Evolutionary conservation across 2,113 vertebrate genomes (phyloP).

Genomic region (Tylochromis polylepis): DNA sequence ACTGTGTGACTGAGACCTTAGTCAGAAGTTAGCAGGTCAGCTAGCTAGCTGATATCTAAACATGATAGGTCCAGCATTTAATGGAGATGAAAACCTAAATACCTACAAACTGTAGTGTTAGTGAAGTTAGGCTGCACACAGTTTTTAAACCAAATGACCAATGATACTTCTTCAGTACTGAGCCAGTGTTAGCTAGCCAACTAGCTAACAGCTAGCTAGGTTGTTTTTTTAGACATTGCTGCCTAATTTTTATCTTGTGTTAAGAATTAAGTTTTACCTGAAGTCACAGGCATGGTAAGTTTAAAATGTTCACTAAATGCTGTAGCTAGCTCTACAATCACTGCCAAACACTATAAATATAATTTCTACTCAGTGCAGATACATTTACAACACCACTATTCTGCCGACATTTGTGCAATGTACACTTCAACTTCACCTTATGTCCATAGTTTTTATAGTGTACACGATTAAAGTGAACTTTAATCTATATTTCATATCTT

Average conservation of each 20-base stretch:
- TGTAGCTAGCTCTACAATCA: not conserved
- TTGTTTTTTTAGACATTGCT: not conserved
- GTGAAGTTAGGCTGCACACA: not conserved
- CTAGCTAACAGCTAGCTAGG: not conserved
- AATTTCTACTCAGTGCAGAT: not conserved
- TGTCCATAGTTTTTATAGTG: not conserved
- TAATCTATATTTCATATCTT: not conserved
- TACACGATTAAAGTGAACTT: not conserved
- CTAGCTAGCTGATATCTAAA: not conserved
- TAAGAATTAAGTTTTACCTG: not conserved
- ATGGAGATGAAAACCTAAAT: not conserved
- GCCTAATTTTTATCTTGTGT: not conserved
- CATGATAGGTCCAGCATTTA: not conserved
- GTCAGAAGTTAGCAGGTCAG: not conserved
- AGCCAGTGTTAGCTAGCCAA: not conserved
- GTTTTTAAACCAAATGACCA: not conserved
- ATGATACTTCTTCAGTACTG: not conserved
- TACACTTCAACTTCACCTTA: not conserved
- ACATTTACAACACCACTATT: not conserved
- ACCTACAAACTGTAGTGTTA: not conserved
- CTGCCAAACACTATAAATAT: not conserved
- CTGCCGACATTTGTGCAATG: not conserved
- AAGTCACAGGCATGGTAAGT: not conserved
- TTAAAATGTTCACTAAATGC: not conserved
- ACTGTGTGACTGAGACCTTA: not conserved